Evolutionary conservation across 2,113 vertebrate species (phyloP), one percentile per base, ranked within the genome.

Genomic region (Indicator maculatus): DNA sequence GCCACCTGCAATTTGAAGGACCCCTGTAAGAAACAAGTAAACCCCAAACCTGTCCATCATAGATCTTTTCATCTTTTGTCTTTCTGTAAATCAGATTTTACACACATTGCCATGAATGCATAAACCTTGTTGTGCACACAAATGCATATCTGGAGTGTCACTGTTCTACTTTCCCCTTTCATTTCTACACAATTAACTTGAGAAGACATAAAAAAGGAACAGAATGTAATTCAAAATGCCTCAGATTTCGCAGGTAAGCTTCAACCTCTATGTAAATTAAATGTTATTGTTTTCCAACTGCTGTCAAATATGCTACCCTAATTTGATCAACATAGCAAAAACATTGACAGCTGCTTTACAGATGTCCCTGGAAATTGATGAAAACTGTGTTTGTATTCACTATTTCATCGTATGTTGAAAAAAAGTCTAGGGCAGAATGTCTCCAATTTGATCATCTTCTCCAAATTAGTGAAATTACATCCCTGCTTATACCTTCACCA

Each of bases 301-400:
- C 59, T 93, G 58, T 94, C 64, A 83, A 83, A 53, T 6, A 41
- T 52, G 12, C 72, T 92, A 93, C 5, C 27, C 5, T 89, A 85
- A 87, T 96, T 89, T 94, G 63, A 77, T 83, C 15, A 23, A 41
- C 23, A 28, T 38, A 76, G 23, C 55, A 69, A 65, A 94, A 77
- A 20, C 9, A 45, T 47, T 78, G 78, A 64, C 69, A 87, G 6
- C 12, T 90, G 81, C 41, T 88, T 90, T 89, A 77, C 72, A 21
- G 17, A 52, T 81, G 30, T 72, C 41, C 23, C n/a, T 78, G 20
- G 58, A 92, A 94, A 75, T 12, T n/a, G n/a, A 56, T 70, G 45
- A 91, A 90, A 86, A 76, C 31, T 71, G 8, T 50, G 44, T n/a
- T 59, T 71, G 8, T 50, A 39, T n/a, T 59, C 13, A n/a, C 5